Evolutionary conservation across 1,140 invertebrate species (phyloP).

Genomic region (Brachionus plicatilis): DNA sequence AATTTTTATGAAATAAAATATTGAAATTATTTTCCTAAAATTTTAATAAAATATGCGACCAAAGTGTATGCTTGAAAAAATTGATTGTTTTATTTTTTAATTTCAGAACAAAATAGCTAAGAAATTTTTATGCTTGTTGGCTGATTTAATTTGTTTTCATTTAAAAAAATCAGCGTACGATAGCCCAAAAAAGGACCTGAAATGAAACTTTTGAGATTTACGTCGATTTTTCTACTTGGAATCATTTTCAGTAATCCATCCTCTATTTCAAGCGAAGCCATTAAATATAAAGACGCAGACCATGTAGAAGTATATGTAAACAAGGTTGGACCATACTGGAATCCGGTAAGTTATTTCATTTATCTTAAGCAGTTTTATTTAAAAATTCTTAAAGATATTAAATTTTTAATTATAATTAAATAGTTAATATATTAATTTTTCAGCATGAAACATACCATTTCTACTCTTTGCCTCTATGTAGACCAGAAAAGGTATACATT

Average conservation of each 20-base stretch:
- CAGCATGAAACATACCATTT: conserved; percentile 61
- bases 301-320: conserved; percentile 58
- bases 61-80: neutral
- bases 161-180: neutral
- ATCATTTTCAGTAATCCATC: neutral
- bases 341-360: conserved; percentile 46
- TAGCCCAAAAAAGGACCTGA: neutral
- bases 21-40: neutral
- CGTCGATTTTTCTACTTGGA: neutral
- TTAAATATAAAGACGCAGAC: neutral
- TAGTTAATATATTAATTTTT: neutral
- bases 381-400: neutral
- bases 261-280: neutral
- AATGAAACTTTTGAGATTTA: neutral
- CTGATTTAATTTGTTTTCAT: neutral
- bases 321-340: conserved; percentile 62
- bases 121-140: neutral
- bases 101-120: neutral
- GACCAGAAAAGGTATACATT: conserved; percentile 56
- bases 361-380: neutral
- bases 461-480: conserved; percentile 59
- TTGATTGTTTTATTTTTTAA: neutral
- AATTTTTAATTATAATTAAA: neutral
- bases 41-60: conserved; percentile 15
- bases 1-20: neutral